Base-by-base conservation (phyloP, 1,140 invertebrate species). In the Mesaphorura yosii region DNA sequence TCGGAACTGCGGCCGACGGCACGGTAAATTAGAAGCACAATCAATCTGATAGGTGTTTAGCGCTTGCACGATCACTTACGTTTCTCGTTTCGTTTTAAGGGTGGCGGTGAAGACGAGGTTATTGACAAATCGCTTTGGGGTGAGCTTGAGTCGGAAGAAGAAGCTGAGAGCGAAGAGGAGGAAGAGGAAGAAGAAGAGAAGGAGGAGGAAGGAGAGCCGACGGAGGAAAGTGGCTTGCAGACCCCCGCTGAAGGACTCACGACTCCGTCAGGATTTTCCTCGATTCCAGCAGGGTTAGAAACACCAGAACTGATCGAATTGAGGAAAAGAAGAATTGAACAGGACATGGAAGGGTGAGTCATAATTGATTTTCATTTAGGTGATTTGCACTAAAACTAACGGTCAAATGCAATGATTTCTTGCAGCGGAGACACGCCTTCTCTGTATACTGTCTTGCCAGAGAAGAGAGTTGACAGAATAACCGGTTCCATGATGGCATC, bases 251-350 rank as follows among this genome's bases (percentile, higher is more conserved):
- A 90, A 70, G 92, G 4, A 28, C 71, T 98, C 31, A 84, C 88
- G 1, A 98, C 94, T 22, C 95, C 95, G 0, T 91, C 89, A 61
- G 95, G 95, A 26, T 82, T 97, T 49, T 84, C 88, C 26, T 94
- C 90, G 39, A 84, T 98, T 48, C 91, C 92, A 19, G 83, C 88
- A 41, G 95, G 95, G 46, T 77, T 97, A 64, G 94, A 98, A 73
- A 99, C 94, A 0, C 95, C 95, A 1, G 94, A 98, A 66, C 90
- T 90, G 45, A 98, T 99, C 67, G 95, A 99, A 70, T 73, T 99
- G 31, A 76, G 95, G 46, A 99, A 99, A 73, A 86, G 88, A 69
- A 91, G 94, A 65, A 91, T 96, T 55, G 94, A 97, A 71, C 86
- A 83, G 48, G 92, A 96, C 70, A 92, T 95, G 82, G 95, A 97